These are phyloP conservation scores for Gopherus flavomarginatus DNA, from an alignment of 2,113 vertebrate species.

Conservation along the genomic window DNA sequence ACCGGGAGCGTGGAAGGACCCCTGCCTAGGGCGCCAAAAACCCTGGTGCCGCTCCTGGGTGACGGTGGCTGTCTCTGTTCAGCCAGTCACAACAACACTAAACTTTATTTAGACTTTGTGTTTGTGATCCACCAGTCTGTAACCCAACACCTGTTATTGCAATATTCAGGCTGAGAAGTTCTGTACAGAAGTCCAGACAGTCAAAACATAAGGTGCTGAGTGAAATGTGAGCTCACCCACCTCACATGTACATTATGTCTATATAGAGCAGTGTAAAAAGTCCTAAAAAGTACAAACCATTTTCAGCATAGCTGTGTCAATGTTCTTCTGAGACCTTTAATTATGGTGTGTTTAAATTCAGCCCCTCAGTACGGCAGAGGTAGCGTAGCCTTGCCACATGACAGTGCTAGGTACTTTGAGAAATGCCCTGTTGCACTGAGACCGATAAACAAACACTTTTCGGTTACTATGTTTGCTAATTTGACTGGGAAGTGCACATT, in stretches of 20 bases:
- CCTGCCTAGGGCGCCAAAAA: too few relatives aligned
- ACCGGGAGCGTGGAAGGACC: too few relatives aligned
- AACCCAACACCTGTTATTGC: background rate
- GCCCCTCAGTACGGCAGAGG: accelerated
- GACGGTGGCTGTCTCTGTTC: background rate
- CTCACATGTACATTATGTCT: background rate
- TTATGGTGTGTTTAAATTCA: background rate
- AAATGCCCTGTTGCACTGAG: background rate
- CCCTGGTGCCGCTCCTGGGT: too few relatives aligned
- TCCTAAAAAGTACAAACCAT: background rate
- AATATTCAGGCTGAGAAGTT: background rate
- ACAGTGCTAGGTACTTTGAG: background rate
- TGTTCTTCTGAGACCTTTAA: background rate
- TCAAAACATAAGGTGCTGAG: background rate
- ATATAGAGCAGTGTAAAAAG: background rate
- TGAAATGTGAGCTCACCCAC: background rate
- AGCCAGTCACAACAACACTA: background rate
- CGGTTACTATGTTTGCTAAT: background rate
- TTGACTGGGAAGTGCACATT: background rate
- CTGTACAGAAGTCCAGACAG: background rate
- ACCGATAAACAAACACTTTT: background rate
- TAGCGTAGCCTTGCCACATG: background rate
- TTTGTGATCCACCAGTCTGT: background rate
- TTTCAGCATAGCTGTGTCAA: background rate
- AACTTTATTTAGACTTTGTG: background rate